A percentile compares a stretch with the other conserved stretches of the same genome.
Evolutionary conservation across 2,113 vertebrate genomes (phyloP).

Genomic region (Stictonetta naevosa): DNA sequence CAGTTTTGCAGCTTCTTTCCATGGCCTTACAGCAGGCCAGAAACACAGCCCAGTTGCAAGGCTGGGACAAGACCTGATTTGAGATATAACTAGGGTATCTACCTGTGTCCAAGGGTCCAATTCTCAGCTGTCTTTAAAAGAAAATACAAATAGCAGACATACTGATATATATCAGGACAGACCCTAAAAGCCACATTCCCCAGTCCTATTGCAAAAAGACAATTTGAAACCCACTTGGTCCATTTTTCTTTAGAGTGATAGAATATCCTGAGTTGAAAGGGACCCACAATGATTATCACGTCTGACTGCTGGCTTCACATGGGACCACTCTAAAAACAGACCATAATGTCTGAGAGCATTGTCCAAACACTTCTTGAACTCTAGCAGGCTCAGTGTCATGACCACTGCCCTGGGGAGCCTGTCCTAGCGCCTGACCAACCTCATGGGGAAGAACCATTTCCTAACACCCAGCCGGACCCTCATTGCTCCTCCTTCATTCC

Average conservation of each 20-base stretch:
- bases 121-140: not conserved
- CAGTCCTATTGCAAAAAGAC: too few species aligned
- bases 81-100: not conserved
- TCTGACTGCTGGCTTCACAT: too few species aligned
- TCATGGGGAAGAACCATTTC: not conserved
- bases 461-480: too few species aligned
- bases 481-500: not conserved
- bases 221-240: accelerated
- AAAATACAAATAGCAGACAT: not conserved
- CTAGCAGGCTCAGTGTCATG: too few species aligned
- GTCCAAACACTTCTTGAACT: too few species aligned
- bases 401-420: too few species aligned
- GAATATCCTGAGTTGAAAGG: too few species aligned
- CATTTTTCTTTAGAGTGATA: not conserved
- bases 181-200: accelerated
- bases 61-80: not conserved
- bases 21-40: accelerated
- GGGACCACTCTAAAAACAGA: too few species aligned
- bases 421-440: too few species aligned
- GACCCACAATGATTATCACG: too few species aligned
- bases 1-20: not conserved
- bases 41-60: accelerated
- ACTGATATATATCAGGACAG: not conserved
- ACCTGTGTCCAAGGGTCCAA: not conserved
- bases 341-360: too few species aligned